Evolutionary conservation across 1,140 invertebrate species (phyloP).

Genomic region (Conus betulinus): DNA sequence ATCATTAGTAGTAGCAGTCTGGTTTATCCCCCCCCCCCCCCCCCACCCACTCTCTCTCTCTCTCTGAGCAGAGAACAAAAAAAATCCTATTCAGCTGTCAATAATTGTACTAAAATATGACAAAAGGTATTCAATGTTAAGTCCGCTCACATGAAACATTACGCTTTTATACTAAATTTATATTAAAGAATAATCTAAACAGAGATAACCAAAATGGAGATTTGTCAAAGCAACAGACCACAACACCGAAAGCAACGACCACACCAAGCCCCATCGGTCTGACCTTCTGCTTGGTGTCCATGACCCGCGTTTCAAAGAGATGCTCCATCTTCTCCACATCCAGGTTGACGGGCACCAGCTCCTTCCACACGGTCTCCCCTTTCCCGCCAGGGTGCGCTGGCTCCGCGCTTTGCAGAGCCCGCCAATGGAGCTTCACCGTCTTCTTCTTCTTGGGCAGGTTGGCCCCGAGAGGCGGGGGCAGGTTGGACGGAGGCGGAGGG

Average conservation of each 20-base stretch:
- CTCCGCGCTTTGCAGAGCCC: slow-evolving; percentile 81
- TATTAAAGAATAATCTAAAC: too few relatives aligned
- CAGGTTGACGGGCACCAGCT: slow-evolving; percentile 85
- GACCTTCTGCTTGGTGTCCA: slow-evolving; percentile 94
- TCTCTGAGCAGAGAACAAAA: too few relatives aligned
- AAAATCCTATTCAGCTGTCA: too few relatives aligned
- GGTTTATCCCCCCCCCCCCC: too few relatives aligned
- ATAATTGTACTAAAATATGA: too few relatives aligned
- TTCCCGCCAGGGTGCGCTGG: slow-evolving; percentile 78
- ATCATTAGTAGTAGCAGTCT: too few relatives aligned
- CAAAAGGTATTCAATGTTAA: too few relatives aligned
- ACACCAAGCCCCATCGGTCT: slow-evolving; percentile 42
- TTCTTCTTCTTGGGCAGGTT: slow-evolving; percentile 91
- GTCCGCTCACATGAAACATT: too few relatives aligned
- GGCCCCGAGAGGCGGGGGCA: slow-evolving; percentile 75
- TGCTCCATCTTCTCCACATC: slow-evolving; percentile 97
- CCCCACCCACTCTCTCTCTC: too few relatives aligned
- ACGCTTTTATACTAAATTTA: too few relatives aligned
- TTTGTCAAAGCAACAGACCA: too few relatives aligned
- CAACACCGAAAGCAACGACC: neutral
- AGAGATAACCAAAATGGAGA: too few relatives aligned
- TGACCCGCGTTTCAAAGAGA: slow-evolving; percentile 96
- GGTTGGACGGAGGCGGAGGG: slow-evolving; percentile 60
- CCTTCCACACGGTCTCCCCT: slow-evolving; percentile 94
- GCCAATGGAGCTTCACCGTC: slow-evolving; percentile 99